Evolutionary conservation across 2,113 vertebrate genomes (phyloP).

Genomic region (Chroicocephalus ridibundus): DNA sequence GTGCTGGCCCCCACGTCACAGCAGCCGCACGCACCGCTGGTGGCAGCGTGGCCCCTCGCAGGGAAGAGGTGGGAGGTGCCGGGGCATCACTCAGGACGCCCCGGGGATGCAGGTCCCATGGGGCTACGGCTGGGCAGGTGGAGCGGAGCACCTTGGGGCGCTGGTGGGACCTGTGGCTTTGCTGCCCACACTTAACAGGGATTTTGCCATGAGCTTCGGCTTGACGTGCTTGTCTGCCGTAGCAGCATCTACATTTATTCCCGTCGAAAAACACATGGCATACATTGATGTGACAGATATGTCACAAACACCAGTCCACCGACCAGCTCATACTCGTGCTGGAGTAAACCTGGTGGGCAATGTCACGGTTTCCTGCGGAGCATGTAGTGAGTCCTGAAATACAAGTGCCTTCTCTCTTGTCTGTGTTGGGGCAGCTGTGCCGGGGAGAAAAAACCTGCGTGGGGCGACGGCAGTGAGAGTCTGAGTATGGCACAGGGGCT

Average conservation of each 20-base stretch:
- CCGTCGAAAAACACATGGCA: background rate
- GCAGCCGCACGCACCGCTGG: background rate
- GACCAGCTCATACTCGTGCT: background rate
- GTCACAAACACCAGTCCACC: background rate
- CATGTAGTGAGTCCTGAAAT: background rate
- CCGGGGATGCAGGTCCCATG: accelerated
- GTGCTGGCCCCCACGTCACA: accelerated
- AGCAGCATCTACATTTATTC: background rate
- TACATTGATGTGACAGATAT: background rate
- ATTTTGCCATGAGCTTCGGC: accelerated
- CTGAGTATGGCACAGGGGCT: background rate
- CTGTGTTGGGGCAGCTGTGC: background rate
- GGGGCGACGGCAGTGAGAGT: accelerated
- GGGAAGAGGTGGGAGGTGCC: background rate
- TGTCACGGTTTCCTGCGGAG: background rate
- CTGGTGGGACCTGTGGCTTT: background rate
- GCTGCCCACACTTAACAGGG: background rate
- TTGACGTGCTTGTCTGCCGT: background rate
- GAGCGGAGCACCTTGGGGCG: background rate
- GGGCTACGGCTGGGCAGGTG: accelerated
- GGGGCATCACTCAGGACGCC: background rate
- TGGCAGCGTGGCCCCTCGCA: background rate
- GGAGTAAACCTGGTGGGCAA: background rate
- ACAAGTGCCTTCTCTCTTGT: background rate
- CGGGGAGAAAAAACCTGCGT: background rate